Evolutionary conservation across 2,113 vertebrate genomes (phyloP).

Genomic region (Theropithecus gelada): DNA sequence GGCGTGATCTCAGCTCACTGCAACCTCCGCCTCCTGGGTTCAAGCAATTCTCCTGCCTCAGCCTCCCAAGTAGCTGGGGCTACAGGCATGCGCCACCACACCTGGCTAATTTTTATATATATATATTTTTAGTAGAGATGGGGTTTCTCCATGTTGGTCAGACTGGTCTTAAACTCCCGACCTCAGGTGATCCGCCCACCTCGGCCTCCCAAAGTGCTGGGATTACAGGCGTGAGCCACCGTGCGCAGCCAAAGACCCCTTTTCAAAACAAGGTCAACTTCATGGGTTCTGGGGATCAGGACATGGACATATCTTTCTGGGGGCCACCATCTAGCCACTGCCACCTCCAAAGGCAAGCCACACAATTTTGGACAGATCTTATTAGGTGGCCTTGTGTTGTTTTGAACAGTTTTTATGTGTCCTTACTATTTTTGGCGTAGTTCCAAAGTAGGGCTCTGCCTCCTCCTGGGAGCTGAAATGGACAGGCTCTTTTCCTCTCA

Average conservation of each 20-base stretch:
- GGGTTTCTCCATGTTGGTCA: too few species aligned
- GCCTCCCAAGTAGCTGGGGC: too few species aligned
- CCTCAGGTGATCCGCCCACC: too few species aligned
- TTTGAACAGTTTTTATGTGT: neutral
- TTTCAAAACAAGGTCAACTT: neutral
- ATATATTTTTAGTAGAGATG: too few species aligned
- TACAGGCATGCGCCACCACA: too few species aligned
- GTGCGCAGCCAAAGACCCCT: neutral
- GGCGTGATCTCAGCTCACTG: too few species aligned
- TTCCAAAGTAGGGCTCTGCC: neutral
- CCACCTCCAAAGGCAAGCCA: neutral
- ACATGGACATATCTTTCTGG: neutral
- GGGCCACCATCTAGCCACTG: neutral
- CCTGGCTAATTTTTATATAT: too few species aligned
- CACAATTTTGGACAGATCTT: neutral
- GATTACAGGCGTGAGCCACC: too few species aligned
- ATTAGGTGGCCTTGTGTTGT: neutral
- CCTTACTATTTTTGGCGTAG: neutral
- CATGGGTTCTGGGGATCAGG: neutral
- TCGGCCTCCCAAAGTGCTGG: too few species aligned
- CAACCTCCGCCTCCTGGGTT: too few species aligned
- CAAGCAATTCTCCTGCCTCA: too few species aligned
- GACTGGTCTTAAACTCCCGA: too few species aligned
- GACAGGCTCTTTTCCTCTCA: neutral
- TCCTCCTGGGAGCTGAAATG: neutral